Evolutionary conservation across 1,140 invertebrate species (phyloP), one percentile per base, ranked within the genome.

Genomic region (Heterodera schachtii): DNA sequence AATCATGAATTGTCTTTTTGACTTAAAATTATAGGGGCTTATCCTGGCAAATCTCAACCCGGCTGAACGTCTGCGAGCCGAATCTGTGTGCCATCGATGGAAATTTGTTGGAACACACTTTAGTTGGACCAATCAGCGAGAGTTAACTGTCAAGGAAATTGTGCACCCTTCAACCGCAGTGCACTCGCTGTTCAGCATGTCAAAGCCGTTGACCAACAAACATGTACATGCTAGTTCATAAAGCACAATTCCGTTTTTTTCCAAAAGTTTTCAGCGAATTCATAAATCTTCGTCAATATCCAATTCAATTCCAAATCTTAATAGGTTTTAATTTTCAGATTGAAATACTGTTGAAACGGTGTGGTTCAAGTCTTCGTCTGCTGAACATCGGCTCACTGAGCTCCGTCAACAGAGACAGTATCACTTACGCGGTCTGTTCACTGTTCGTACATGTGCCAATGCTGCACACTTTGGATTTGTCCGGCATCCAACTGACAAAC

Each of bases 401-500:
- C 19, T 64, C 57, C 19, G 16, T 70, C 21, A 49, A 16, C 64
- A 69, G 31, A 21, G 66, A 19, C 57, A 66, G 11, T n/a, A 78
- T 78, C 7, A 78, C 66, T 21, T 78, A 78, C 11, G 52, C 77
- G 11, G 21, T 78, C 16, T 78, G 77, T 47, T 66, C 77, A 7
- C 44, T 43, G 7, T 46, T 78, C 44, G 47, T 64, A 11, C 44
- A 69, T 9, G 77, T 78, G 6, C 77, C 77, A 19, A 7, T 13
- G 52, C 47, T 78, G 31, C 77, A 69, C 66, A 69, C 52, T 66
- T 46, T 78, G 46, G n/a, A 78, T 16, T n/a, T 78, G 66, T 47
- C 66, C 31, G 66, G 70, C 21, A 19, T 78, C 41, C 77, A 78
- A 19, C 66, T 78, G 60, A 78, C 77, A 43, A 78, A 78, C 70